Percentiles rank a stretch among this genome's conserved stretches.
These are phyloP conservation scores for Monomorium pharaonis DNA, from an alignment of 1,140 invertebrate species.

Conservation along the genomic window DNA sequence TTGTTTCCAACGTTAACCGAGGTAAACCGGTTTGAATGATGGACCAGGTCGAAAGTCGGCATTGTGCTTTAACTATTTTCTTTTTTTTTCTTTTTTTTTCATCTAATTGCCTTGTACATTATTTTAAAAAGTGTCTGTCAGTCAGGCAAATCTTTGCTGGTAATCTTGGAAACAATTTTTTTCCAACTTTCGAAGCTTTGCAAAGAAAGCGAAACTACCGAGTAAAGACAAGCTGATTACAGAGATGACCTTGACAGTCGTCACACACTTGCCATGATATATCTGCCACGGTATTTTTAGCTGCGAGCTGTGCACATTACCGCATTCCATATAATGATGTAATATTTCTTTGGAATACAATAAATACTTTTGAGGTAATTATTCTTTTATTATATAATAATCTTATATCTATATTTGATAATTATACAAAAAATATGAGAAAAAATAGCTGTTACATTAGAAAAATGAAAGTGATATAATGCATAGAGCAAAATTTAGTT, in stretches of 20 bases:
- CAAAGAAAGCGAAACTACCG: not conserved
- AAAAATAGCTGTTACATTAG: not conserved
- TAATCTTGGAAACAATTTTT: not conserved
- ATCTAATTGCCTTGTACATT: not conserved
- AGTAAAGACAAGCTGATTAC: not conserved
- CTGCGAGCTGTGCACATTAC: not conserved
- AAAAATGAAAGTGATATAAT: not conserved
- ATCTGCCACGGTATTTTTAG: slow-evolving; percentile 23
- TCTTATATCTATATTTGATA: not conserved
- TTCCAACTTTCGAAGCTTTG: not conserved
- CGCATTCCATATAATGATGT: slow-evolving; percentile 12
- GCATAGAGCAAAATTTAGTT: not conserved
- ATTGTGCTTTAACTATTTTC: slow-evolving; percentile 13
- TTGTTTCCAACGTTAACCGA: slow-evolving; percentile 57
- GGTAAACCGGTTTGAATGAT: slow-evolving; percentile 70
- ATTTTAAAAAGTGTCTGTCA: not conserved
- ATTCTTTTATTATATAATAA: slow-evolving; percentile 7
- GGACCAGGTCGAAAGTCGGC: slow-evolving; percentile 42
- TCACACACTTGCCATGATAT: slow-evolving; percentile 3
- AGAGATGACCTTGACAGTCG: slow-evolving; percentile 18
- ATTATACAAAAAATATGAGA: not conserved
- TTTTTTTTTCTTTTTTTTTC: slow-evolving; percentile 18
- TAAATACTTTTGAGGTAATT: not conserved
- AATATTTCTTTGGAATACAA: not conserved
- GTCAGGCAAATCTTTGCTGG: not conserved